Conservation (phyloP, 2,888 invertebrate genomes). For the Euzophera pinguis region DNA sequence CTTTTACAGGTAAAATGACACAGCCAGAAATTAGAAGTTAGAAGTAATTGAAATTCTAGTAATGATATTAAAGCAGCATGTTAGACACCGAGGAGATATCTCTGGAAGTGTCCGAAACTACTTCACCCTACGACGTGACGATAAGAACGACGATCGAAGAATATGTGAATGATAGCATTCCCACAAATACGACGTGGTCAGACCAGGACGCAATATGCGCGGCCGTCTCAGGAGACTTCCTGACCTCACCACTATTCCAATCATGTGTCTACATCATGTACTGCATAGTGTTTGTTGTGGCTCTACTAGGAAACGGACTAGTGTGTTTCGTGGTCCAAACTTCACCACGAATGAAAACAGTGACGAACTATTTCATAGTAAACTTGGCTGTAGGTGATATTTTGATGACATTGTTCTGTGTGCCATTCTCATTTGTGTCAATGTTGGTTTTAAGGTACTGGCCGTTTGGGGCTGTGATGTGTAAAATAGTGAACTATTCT, state of each 20-base stretch:
- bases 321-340: conserved; percentile 93
- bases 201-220: conserved; percentile 43
- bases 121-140: conserved; percentile 27
- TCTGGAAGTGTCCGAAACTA: conserved; percentile 35
- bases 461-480: conserved; percentile 92
- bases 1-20: conserved; percentile 14
- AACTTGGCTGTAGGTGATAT: conserved; percentile 94
- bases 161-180: conserved; percentile 28
- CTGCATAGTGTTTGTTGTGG: conserved; percentile 84
- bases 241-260: conserved; percentile 78
- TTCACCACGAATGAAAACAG: conserved; percentile 92
- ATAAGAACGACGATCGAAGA: conserved; percentile 25
- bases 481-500: conserved; percentile 90
- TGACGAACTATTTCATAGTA: conserved; percentile 95
- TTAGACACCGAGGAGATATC: conserved; percentile 38
- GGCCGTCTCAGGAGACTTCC: conserved; percentile 42
- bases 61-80: conserved; percentile 27
- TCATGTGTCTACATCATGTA: conserved; percentile 85
- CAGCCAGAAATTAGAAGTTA: not conserved
- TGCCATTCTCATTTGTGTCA: conserved; percentile 93
- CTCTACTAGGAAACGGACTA: conserved; percentile 86
- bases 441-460: conserved; percentile 89
- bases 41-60: not conserved
- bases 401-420: conserved; percentile 93
- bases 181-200: conserved; percentile 43